Percentiles rank a stretch among this genome's conserved stretches.
Evolutionary conservation across 2,113 vertebrate species (phyloP).

Genomic region (Silurus asotus): DNA sequence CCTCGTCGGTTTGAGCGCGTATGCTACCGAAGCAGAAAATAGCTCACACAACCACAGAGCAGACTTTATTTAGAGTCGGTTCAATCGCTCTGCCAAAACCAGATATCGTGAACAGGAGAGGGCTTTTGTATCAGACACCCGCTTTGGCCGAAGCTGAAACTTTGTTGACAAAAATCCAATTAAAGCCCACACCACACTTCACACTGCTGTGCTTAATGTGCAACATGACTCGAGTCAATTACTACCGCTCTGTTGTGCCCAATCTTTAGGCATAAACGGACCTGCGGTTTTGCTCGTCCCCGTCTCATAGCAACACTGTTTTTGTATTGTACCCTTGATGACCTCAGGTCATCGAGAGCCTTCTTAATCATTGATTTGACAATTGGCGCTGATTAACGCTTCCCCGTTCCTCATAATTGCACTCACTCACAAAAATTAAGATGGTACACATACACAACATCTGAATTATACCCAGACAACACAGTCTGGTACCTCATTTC

Average conservation of each 20-base stretch:
- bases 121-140: background rate
- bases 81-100: background rate
- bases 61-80: conserved; percentile 20
- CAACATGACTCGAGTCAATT: background rate
- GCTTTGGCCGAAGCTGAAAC: background rate
- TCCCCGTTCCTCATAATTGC: conserved; percentile 18
- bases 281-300: background rate
- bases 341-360: conserved; percentile 24
- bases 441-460: background rate
- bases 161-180: conserved; percentile 9
- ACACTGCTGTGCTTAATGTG: background rate
- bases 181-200: background rate
- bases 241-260: background rate
- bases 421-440: background rate
- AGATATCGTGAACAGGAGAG: background rate
- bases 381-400: conserved; percentile 46
- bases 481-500: background rate
- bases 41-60: background rate
- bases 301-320: background rate
- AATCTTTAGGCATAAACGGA: background rate
- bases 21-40: conserved; percentile 17
- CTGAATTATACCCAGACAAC: too few relatives aligned
- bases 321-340: conserved; percentile 9
- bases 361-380: conserved; percentile 47
- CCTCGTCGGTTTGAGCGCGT: background rate